Conservation (phyloP, 2,113 vertebrate species). For the Dasyurus viverrinus region DNA sequence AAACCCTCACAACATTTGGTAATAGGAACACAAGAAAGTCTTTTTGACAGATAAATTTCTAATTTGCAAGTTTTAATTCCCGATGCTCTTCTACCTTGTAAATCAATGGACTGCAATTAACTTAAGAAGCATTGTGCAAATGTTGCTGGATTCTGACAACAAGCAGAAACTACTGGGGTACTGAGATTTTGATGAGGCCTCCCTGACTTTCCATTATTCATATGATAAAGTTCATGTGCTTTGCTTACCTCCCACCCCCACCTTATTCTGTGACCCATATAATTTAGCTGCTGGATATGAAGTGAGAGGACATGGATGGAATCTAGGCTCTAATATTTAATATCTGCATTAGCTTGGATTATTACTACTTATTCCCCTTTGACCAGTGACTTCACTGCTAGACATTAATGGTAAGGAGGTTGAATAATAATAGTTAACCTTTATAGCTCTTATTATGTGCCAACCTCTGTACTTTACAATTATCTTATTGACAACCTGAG, state of each 20-base stretch:
- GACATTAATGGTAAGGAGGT: neutral
- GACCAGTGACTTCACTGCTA: neutral
- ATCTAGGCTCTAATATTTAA: neutral
- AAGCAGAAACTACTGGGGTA: constrained; percentile 6
- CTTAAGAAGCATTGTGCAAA: neutral
- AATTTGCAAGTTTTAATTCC: constrained; percentile 23
- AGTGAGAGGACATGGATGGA: neutral
- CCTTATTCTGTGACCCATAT: neutral
- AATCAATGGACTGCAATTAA: constrained; percentile 34
- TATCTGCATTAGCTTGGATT: neutral
- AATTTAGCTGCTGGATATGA: neutral
- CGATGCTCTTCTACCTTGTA: constrained; percentile 6
- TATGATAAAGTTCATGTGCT: neutral
- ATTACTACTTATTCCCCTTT: neutral
- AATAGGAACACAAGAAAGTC: constrained; percentile 33
- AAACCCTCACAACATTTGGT: constrained; percentile 46
- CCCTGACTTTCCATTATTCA: neutral
- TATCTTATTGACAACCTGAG: neutral
- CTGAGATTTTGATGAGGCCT: constrained; percentile 34
- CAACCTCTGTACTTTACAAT: neutral
- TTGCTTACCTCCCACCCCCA: neutral
- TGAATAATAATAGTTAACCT: neutral
- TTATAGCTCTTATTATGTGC: neutral
- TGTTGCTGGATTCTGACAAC: constrained; percentile 17
- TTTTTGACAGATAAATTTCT: constrained; percentile 30